A percentile compares a stretch with the other conserved stretches of the same genome.
These are phyloP conservation scores for Mesorhabditis spiculigera DNA, from an alignment of 2,888 invertebrate genomes.

Conservation along the genomic window DNA sequence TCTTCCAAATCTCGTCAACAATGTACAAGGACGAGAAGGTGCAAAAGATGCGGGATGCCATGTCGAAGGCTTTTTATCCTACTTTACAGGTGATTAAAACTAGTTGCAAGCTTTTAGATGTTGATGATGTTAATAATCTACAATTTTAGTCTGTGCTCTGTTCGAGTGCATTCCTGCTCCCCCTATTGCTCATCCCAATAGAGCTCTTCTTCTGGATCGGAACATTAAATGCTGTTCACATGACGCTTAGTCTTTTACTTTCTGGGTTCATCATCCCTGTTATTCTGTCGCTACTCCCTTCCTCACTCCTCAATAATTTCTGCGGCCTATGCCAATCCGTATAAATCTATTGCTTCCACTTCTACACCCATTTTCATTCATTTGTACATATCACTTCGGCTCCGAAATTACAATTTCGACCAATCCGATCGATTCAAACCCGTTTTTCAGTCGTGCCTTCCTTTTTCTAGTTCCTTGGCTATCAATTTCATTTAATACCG, in stretches of 20 bases:
- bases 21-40: background rate
- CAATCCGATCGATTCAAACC: too few species aligned
- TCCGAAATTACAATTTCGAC: too few species aligned
- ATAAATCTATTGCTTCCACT: too few species aligned
- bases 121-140: background rate
- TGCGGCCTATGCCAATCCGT: too few species aligned
- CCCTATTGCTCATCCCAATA: slow-evolving; percentile 25
- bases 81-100: background rate
- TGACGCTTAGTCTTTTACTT: background rate
- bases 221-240: background rate
- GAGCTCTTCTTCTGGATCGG: slow-evolving; percentile 27
- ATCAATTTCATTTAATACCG: too few species aligned
- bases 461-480: too few species aligned
- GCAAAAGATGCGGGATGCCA: background rate
- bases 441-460: too few species aligned
- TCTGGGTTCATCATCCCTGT: background rate
- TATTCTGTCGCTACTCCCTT: background rate
- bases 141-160: slow-evolving; percentile 30
- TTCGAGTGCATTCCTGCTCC: slow-evolving; percentile 25
- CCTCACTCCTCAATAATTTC: too few species aligned
- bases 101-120: background rate
- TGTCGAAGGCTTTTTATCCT: background rate
- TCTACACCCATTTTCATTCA: too few species aligned
- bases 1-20: slow-evolving; percentile 4
- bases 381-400: too few species aligned